A percentile compares a stretch with the other conserved stretches of the same genome.
phyloP scores from a whole-genome alignment of 1,140 invertebrate species.

The Sipha flava region DNA sequence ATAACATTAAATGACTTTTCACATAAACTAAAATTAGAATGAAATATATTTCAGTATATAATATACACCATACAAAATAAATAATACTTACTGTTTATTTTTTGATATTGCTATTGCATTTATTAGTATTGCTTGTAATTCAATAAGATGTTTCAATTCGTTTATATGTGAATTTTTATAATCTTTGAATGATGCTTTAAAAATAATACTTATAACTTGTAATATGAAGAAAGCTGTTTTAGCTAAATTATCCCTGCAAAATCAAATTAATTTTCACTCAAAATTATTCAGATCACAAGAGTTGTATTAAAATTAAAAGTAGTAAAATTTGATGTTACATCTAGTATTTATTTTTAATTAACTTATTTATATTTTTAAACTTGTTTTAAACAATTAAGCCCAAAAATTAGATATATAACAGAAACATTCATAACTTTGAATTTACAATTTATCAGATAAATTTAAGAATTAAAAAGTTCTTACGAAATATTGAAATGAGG shows the following conservation, averaged over 20 bases:
- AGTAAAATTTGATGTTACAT: too few species aligned
- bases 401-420: too few species aligned
- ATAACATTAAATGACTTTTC: conserved; percentile 7
- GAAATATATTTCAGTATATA: neutral
- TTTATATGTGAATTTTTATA: neutral
- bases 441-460: neutral
- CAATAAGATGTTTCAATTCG: conserved; percentile 6
- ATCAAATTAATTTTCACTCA: neutral
- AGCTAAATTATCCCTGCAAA: conserved; percentile 11
- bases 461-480: neutral
- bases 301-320: too few species aligned
- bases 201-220: conserved; percentile 1
- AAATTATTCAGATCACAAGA: too few species aligned
- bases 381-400: too few species aligned
- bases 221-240: conserved; percentile 2
- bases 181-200: conserved; percentile 8
- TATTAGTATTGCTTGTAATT: neutral
- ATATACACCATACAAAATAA: neutral
- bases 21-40: neutral
- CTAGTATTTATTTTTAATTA: too few species aligned
- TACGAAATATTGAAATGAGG: conserved; percentile 13
- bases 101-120: neutral
- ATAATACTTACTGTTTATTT: conserved; percentile 1
- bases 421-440: neutral
- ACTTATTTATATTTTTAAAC: too few species aligned